Base-by-base conservation (phyloP, 1,140 invertebrate genomes). In the Centruroides sculpturatus region DNA sequence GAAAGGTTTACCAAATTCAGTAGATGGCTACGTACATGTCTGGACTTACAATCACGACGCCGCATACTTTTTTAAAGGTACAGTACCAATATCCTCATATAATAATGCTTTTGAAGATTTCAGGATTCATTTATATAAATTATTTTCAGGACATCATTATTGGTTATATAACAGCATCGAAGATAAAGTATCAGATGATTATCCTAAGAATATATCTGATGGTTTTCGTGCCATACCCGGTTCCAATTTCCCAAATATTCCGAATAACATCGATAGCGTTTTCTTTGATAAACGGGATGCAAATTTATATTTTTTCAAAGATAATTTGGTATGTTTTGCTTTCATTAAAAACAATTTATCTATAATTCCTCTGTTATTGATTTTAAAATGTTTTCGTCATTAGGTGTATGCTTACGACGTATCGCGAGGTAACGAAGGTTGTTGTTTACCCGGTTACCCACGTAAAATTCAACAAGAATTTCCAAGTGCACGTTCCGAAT, bases 231-330 rank as follows among this genome's bases (percentile, higher is more conserved):
- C 57, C 7, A 65, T 65, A 8, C 54, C 53, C 3, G 64, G 60
- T 11, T 53, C 35, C 5, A 36, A 48, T 35, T 62, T 61, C 13
- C 62, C 66, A 10, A 61, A 66, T 13, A 72, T 77, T 47, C 76
- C 76, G 10, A 69, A 69, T 57, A 71, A 76, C 61, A 61, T 77
- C 10, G 75, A 77, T 64, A 68, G 71, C 3, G 71, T 72, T 34
- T 76, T 72, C 66, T 77, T 76, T 64, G 75, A 77, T 62, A 71
- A 71, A 63, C 64, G 75, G 46, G 73, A 75, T 55, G 73, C 69
- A 60, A 73, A 74, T 59, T 66, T 77, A 7, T 77, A 77, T 59
- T 76, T 77, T 66, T 76, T 77, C 64, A 77, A 77, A 70, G 71
- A 70, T 11, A 71, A 72, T 58, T 65, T 68, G 68, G 76, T 77